Evolutionary conservation across 92 coral and sea anemone genomes (phyloP).

Genomic region (Phymanthus crucifer): DNA sequence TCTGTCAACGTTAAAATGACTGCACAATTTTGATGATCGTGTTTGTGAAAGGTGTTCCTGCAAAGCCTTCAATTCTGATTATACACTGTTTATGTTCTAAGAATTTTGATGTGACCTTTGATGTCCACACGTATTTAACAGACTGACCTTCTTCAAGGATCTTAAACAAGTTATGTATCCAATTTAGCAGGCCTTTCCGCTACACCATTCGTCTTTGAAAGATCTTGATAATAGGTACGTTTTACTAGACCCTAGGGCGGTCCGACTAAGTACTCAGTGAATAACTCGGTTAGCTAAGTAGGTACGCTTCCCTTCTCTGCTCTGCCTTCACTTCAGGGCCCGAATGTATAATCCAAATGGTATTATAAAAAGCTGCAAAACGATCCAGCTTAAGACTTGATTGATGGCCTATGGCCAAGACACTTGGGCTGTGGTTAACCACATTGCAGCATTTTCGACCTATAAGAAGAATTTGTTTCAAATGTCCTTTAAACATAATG

Average conservation of each 20-base stretch:
- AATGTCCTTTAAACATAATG: slow-evolving; percentile 26
- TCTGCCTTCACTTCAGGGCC: not conserved
- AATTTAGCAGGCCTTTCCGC: slow-evolving; percentile 10
- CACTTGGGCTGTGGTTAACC: slow-evolving; percentile 28
- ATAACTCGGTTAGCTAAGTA: not conserved
- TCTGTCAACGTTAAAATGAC: no score
- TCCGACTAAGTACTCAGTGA: not conserved
- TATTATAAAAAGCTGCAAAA: slow-evolving; percentile 23
- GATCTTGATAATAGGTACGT: not conserved
- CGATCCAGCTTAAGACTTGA: slow-evolving; percentile 31
- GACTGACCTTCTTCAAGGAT: slow-evolving; percentile 22
- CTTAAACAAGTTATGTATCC: slow-evolving; percentile 9
- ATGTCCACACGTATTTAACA: slow-evolving; percentile 5
- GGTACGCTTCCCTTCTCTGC: not conserved
- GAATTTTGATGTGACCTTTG: slow-evolving; percentile 1
- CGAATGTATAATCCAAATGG: not conserved
- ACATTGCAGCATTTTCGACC: slow-evolving; percentile 16
- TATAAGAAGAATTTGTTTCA: slow-evolving; percentile 25
- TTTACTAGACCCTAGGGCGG: not conserved
- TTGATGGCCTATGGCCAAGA: slow-evolving; percentile 30
- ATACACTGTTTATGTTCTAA: no score
- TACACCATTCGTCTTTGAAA: not conserved
- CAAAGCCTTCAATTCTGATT: no score
- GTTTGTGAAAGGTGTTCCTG: no score
- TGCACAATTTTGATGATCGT: no score